Base-by-base conservation (phyloP, 2,888 invertebrate species). In the Drosophila tanythrix region DNA sequence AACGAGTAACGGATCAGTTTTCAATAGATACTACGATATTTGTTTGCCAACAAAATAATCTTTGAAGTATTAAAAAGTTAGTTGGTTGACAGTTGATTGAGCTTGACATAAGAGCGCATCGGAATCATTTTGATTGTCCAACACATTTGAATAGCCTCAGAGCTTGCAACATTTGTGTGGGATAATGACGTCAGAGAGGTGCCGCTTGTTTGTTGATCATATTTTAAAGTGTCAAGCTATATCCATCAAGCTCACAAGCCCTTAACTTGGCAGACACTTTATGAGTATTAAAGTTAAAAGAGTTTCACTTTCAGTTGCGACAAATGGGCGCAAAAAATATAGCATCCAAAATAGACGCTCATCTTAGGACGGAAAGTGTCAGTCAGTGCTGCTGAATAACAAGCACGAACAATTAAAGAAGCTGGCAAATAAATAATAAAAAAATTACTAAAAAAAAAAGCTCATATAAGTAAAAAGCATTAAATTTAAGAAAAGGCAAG, bases 291-390 rank as follows among this genome's bases (percentile, higher is more conserved):
- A 87, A 87, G 82, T 69, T 77, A 83, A 77, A 77, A 79, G 72
- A 81, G 81, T 88, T 88, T 88, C 90, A 88, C 88, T 88, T 88
- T 88, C 90, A 81, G 75, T 84, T 88, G 84, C 90, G 76, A 82
- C 89, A 88, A 76, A 75, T 74, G 70, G 66, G 63, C 68, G 60
- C 60, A 71, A 76, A 70, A 74, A 63, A 27, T 18, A 40, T 40
- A 57, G 57, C 56, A 40, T 40, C 46, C 29, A 35, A 55, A 50
- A 43, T 31, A 52, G 13, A 31, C 48, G 35, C 18, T 67, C 50
- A 62, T 55, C 64, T 18, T 36, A 62, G 80, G 69, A 48, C 81
- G 50, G 43, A 80, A 79, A 69, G 78, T 78, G 67, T 36, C 61
- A 40, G 70, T 38, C 55, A 68, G 36, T 70, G 76, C 69, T 73